These are phyloP conservation scores for Belonocnema kinseyi DNA, from an alignment of 1,140 invertebrate genomes.

Conservation along the genomic window DNA sequence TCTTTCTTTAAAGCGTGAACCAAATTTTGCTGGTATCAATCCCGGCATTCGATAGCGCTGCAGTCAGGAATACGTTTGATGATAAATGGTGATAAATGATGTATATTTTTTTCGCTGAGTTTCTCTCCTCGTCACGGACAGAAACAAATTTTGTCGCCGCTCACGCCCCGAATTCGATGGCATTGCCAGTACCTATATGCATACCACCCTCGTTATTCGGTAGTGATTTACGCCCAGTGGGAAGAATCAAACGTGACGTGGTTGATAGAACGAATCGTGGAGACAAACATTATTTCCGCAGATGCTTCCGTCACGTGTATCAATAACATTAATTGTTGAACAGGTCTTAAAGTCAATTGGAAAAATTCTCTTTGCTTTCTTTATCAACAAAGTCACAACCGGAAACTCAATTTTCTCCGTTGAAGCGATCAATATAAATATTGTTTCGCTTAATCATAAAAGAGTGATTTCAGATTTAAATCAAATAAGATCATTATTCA, in stretches of 20 bases:
- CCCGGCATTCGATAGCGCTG: neutral
- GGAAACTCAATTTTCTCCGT: neutral
- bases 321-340: constrained; percentile 20
- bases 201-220: constrained; percentile 43
- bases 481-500: too few species aligned
- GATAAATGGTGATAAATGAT: constrained; percentile 51
- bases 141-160: constrained; percentile 47
- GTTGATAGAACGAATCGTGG: constrained; percentile 37
- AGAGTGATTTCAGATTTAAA: neutral
- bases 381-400: neutral
- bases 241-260: constrained; percentile 48
- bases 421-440: neutral
- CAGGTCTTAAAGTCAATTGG: constrained; percentile 2
- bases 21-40: constrained; percentile 14
- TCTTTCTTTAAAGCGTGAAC: neutral
- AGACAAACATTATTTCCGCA: constrained; percentile 31
- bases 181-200: constrained; percentile 19
- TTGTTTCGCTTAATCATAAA: neutral
- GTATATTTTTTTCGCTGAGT: constrained; percentile 37
- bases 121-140: constrained; percentile 34
- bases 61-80: constrained; percentile 33
- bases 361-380: neutral
- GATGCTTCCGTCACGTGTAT: constrained; percentile 15
- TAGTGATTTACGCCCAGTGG: constrained; percentile 45
- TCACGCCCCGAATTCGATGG: constrained; percentile 30